Conservation (phyloP, 2,888 invertebrate genomes). For the Drosophila monieri region DNA sequence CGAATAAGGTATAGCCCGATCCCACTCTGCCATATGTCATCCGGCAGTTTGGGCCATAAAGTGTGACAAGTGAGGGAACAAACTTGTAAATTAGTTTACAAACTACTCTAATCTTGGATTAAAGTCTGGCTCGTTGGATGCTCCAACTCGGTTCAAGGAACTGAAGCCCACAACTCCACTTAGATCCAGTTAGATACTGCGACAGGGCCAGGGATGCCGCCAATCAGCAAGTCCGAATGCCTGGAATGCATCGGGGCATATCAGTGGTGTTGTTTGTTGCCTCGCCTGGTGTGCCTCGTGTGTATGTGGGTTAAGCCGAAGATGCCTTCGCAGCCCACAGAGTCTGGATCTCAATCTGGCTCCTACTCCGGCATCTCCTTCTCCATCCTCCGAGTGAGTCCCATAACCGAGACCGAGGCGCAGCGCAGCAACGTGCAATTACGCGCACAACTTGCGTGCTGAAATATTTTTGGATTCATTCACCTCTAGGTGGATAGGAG, state of each 20-base stretch:
- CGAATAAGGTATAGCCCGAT: slow-evolving; percentile 35
- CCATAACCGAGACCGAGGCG: slow-evolving; percentile 25
- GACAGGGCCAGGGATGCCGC: slow-evolving; percentile 52
- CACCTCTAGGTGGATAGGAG: slow-evolving; percentile 48
- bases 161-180: slow-evolving; percentile 43
- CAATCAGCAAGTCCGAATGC: slow-evolving; percentile 59
- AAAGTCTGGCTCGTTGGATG: neutral
- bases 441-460: slow-evolving; percentile 66
- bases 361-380: slow-evolving; percentile 21
- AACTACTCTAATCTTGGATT: too few species aligned
- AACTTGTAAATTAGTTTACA: too few species aligned
- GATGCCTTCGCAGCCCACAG: slow-evolving; percentile 42
- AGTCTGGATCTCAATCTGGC: slow-evolving; percentile 34
- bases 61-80: slow-evolving; percentile 9
- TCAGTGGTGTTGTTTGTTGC: slow-evolving; percentile 5
- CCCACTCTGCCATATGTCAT: slow-evolving; percentile 39
- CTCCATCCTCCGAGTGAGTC: slow-evolving; percentile 15
- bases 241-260: slow-evolving; percentile 43
- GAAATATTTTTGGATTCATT: slow-evolving; percentile 69
- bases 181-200: slow-evolving; percentile 43
- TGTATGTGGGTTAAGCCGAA: slow-evolving; percentile 53
- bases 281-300: slow-evolving; percentile 16
- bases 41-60: slow-evolving; percentile 39
- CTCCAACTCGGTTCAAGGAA: slow-evolving; percentile 14
- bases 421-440: slow-evolving; percentile 51